Percentiles rank a stretch among this genome's conserved stretches.
Evolutionary conservation across 2,888 invertebrate genomes (phyloP).

Genomic region (Cetonia aurata): DNA sequence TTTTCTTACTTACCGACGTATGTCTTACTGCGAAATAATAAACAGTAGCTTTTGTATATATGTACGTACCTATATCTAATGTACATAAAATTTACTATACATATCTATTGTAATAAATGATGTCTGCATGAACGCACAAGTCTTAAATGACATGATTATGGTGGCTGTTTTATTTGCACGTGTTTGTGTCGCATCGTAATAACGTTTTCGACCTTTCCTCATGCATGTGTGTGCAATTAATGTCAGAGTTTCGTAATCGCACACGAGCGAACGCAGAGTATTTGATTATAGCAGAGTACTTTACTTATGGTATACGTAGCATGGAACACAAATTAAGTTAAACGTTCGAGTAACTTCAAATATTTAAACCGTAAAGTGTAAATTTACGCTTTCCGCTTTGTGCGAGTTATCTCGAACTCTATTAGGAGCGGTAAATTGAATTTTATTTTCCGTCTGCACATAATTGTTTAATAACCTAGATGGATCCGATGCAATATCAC

Average conservation of each 20-base stretch:
- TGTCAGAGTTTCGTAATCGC: constrained; percentile 35
- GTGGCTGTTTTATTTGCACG: constrained; percentile 7
- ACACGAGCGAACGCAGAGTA: constrained; percentile 32
- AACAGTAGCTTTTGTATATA: constrained; percentile 8
- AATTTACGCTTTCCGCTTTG: constrained; percentile 14
- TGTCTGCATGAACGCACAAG: constrained; percentile 5
- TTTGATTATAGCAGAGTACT: constrained; percentile 21
- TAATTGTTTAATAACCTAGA: not conserved
- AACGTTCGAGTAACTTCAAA: constrained; percentile 9
- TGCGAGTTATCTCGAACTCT: constrained; percentile 2
- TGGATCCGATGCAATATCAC: constrained; percentile 21
- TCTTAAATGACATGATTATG: not conserved
- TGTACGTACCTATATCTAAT: constrained; percentile 1
- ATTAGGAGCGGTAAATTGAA: not conserved
- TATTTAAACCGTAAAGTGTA: constrained; percentile 1
- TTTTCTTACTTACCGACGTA: constrained; percentile 19
- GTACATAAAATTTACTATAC: not conserved
- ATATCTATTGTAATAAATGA: not conserved
- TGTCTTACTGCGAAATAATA: constrained; percentile 28
- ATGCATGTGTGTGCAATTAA: constrained; percentile 36
- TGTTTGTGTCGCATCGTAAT: not conserved
- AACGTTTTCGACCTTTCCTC: constrained; percentile 28
- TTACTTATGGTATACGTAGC: not conserved
- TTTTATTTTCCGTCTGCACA: not conserved
- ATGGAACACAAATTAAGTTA: constrained; percentile 1